Base-by-base conservation (phyloP, 2,888 invertebrate genomes). In the Morpho deidamia region DNA sequence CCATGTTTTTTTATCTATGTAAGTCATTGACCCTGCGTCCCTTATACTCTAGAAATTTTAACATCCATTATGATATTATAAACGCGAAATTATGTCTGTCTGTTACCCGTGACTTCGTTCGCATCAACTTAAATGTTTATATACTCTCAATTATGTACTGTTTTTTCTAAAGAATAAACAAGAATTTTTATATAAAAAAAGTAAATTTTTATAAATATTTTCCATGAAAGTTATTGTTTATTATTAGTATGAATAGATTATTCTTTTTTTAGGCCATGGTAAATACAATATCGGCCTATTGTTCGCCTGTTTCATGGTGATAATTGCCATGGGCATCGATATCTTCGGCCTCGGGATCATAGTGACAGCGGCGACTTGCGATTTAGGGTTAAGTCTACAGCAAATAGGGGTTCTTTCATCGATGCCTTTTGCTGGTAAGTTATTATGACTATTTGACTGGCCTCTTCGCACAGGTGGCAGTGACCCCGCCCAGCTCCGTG, bases 301-400 rank as follows among this genome's bases (percentile, higher is more conserved):
- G 33, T 65, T 88, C 58, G 89, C 90, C 0, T 79, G 91, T 59
- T 76, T 91, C 63, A 80, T 91, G 63, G 81, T 87, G 32, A 81
- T 90, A 60, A 77, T 84, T 14, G 90, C 90, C 7, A 90, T 90
- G 77, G 90, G 90, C 8, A 88, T 89, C 59, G 91, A 90, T 39
- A 90, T 91, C 44, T 90, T 90, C 52, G 85, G 91, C 0, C 81
- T 91, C 66, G 91, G 91, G 38, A 90, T 91, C 68, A 83, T 91
- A 14, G 79, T 91, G 41, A 90, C 91, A 0, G 90, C 91, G 1
- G 90, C 91, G 11, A 86, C 85, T 40, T 91, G 91, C 63, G 91
- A 91, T 65, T 81, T 91, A 34, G 69, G 74, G 7, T 75, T 91
- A 62, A 78, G 74, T 7, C 76, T 90, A 60, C 74, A 82, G 56